Base-by-base conservation (phyloP, 30 jellyfish, hydroid and myxozoan genomes). In the Aurelia coerulea region DNA sequence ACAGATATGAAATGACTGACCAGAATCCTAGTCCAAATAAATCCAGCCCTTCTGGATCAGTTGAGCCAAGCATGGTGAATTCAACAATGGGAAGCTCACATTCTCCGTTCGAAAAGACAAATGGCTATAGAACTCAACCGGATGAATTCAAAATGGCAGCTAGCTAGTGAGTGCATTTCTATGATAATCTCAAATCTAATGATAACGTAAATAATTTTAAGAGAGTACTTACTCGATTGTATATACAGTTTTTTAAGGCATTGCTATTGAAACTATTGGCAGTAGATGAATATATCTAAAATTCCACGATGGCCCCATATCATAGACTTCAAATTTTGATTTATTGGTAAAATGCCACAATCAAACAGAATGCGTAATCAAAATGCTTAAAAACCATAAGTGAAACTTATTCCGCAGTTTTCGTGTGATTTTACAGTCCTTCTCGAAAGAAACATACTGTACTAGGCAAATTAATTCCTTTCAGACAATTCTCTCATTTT, bases 181-280 rank as follows among this genome's bases (percentile, higher is more conserved):
- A 52, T 52, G 63, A 41, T 16, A 37, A 15, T 78, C 14, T 58
- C 46, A 59, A 79, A 41, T 35, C 19, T 31, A 31, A 79, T 46
- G 35, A 32, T 15, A 8, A 15, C 80, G 71, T 79, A 34, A 46
- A 79, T 50, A 79, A 63, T 79, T 0, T 16, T 46, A 10, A 37
- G 64, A 70, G 65, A 35, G 10, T 16, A 29, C 42, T 76, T 62
- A 9, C 63, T 14, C 76, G 33, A 37, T 33, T 78, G 88, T 78
- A 78, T 18, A 62, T 78, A 78, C 33, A 65, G 72, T 79, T 60
- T 77, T 37, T 52, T 13, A 23, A 23, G 87, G 68, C n/a, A 77
- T n/a, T 77, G 31, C 18, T 39, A 46, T 62, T 77, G 74, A 54
- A 77, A 35, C 42, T 60, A 13, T 31, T 39, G 63, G 53, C 80